Conservation (phyloP, 2,113 vertebrate species). For the Bothrops jararaca region DNA sequence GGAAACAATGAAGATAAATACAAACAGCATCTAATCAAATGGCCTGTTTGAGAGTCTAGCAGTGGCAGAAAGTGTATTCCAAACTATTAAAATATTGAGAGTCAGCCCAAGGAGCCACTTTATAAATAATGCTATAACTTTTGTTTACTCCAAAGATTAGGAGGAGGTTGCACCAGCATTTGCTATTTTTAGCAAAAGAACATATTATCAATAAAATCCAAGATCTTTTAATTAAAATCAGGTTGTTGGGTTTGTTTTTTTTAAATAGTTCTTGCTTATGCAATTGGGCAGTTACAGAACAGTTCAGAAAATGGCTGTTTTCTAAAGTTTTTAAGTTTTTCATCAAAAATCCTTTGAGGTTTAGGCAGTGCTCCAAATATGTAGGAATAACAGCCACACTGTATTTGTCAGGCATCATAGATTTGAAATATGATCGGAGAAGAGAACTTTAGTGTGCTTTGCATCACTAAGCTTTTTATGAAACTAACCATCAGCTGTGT, state of each 20-base stretch:
- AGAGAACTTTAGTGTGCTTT: neutral
- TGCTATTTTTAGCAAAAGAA: neutral
- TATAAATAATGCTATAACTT: constrained; percentile 23
- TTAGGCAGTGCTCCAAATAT: neutral
- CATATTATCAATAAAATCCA: constrained; percentile 2
- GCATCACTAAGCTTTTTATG: neutral
- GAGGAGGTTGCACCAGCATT: neutral
- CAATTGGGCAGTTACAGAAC: neutral
- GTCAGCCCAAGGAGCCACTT: constrained; percentile 11
- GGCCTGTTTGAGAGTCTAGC: neutral
- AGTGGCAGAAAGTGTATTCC: neutral
- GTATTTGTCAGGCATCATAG: neutral
- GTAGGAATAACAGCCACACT: neutral
- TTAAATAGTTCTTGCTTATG: neutral
- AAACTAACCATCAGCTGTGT: neutral
- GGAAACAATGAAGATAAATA: constrained; percentile 2
- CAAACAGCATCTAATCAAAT: neutral
- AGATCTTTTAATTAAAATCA: neutral
- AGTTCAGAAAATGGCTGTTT: neutral
- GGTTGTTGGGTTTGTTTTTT: neutral
- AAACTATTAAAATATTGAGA: constrained; percentile 10
- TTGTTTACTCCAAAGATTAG: neutral
- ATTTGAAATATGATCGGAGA: neutral
- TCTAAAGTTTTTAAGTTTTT: neutral
- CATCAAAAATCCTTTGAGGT: neutral